Evolutionary conservation across 2,888 invertebrate genomes (phyloP).

Genomic region (Dicranocentrus wangi): DNA sequence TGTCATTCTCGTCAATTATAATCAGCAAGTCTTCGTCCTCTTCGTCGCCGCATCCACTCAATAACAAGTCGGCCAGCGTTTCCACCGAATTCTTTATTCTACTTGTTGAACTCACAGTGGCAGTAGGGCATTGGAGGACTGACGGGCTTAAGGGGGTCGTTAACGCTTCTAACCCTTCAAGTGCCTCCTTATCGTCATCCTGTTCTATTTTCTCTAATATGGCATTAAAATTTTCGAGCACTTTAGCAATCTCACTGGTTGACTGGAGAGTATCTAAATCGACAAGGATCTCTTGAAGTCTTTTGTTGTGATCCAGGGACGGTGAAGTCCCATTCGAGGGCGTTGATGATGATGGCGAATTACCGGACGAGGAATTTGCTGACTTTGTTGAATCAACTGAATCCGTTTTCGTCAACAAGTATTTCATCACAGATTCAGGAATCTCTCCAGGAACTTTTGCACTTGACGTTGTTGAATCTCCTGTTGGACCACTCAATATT

Average conservation of each 20-base stretch:
- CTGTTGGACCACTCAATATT: slow-evolving; percentile 4
- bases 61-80: slow-evolving; percentile 68
- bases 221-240: slow-evolving; percentile 69
- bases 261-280: slow-evolving; percentile 65
- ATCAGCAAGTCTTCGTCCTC: slow-evolving; percentile 69
- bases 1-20: slow-evolving; percentile 68
- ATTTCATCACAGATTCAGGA: slow-evolving; percentile 62
- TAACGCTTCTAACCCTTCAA: slow-evolving; percentile 46
- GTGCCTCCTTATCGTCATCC: slow-evolving; percentile 50
- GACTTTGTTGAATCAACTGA: slow-evolving; percentile 57
- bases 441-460: slow-evolving; percentile 58
- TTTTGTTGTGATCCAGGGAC: slow-evolving; percentile 42
- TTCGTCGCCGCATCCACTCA: slow-evolving; percentile 69
- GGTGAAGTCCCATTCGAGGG: slow-evolving; percentile 15
- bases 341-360: slow-evolving; percentile 30
- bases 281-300: slow-evolving; percentile 60
- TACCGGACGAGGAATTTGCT: slow-evolving; percentile 43
- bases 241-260: slow-evolving; percentile 68
- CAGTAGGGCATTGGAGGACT: slow-evolving; percentile 57
- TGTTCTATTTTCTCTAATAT: slow-evolving; percentile 67
- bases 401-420: slow-evolving; percentile 55
- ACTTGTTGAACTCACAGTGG: slow-evolving; percentile 53
- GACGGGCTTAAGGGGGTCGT: slow-evolving; percentile 40
- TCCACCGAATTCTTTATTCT: slow-evolving; percentile 65
- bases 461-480: slow-evolving; percentile 50